Conservation (phyloP, 2,888 invertebrate species). For the Ypsolopha scabrella region DNA sequence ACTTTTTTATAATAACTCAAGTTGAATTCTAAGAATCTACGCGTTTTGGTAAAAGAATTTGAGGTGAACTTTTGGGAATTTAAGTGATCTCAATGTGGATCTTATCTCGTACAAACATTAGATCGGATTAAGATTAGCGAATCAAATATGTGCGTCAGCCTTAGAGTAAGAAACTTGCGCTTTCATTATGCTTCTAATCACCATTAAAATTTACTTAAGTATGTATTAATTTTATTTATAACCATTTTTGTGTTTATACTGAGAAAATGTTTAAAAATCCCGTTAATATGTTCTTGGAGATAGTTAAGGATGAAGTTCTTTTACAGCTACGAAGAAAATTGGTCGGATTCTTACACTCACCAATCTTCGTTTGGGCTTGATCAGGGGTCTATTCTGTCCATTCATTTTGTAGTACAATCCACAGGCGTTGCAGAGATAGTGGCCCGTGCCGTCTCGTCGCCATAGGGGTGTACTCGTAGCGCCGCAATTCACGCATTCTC, state of each 20-base stretch:
- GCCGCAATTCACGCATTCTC: conserved; percentile 99
- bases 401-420: conserved; percentile 99
- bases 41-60: neutral
- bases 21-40: neutral
- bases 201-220: too few species aligned
- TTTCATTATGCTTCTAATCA: too few species aligned
- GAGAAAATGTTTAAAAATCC: too few species aligned
- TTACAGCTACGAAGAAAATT: conserved; percentile 27
- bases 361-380: conserved; percentile 99
- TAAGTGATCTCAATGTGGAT: neutral
- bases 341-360: conserved; percentile 84
- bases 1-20: too few species aligned
- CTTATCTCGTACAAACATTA: neutral
- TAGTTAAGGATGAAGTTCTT: too few species aligned
- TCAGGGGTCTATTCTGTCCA: conserved; percentile 97
- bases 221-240: too few species aligned
- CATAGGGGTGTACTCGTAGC: conserved; percentile 98
- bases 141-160: neutral
- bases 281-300: too few species aligned
- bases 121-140: neutral
- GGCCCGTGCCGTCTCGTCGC: conserved; percentile 98
- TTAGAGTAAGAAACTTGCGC: too few species aligned
- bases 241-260: too few species aligned
- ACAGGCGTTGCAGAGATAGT: conserved; percentile 99
- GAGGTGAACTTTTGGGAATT: neutral